Evolutionary conservation across 1,140 invertebrate genomes (phyloP).

Genomic region (Linepithema humile): DNA sequence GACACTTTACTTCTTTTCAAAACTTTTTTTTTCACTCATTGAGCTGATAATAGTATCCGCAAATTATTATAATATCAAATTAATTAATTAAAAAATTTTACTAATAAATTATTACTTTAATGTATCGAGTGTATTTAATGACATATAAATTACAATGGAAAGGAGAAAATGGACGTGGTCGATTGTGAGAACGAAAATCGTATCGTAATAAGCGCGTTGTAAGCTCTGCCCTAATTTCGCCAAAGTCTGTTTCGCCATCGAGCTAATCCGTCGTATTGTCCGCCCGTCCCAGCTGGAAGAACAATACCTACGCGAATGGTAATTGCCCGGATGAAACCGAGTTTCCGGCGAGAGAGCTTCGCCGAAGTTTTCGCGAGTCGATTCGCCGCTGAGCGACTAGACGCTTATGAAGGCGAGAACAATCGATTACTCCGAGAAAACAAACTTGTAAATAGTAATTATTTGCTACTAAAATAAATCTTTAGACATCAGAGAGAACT

Average conservation of each 20-base stretch:
- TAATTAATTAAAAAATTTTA: too few relatives aligned
- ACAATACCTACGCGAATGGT: constrained; percentile 51
- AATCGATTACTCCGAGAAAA: constrained; percentile 34
- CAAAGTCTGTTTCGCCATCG: constrained; percentile 44
- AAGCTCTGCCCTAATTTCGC: constrained; percentile 38
- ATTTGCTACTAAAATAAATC: background rate
- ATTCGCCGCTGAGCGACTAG: background rate
- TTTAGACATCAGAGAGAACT: background rate
- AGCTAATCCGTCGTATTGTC: constrained; percentile 56
- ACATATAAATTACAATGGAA: background rate
- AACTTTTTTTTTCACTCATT: background rate
- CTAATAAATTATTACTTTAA: too few relatives aligned
- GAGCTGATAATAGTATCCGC: background rate
- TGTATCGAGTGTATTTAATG: background rate
- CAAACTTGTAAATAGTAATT: constrained; percentile 27
- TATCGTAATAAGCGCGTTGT: constrained; percentile 48
- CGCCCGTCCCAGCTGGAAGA: constrained; percentile 27
- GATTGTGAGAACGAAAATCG: constrained; percentile 32
- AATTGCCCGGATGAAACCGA: constrained; percentile 53
- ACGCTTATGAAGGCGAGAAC: background rate
- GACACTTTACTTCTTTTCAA: background rate
- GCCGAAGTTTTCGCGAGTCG: constrained; percentile 41
- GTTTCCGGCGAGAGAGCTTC: constrained; percentile 32
- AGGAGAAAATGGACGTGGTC: background rate
- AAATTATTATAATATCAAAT: constrained; percentile 8